A percentile compares a stretch with the other conserved stretches of the same genome.
Conservation (phyloP, 2,888 invertebrate genomes). For the Mesopsocus fuscifrons region DNA sequence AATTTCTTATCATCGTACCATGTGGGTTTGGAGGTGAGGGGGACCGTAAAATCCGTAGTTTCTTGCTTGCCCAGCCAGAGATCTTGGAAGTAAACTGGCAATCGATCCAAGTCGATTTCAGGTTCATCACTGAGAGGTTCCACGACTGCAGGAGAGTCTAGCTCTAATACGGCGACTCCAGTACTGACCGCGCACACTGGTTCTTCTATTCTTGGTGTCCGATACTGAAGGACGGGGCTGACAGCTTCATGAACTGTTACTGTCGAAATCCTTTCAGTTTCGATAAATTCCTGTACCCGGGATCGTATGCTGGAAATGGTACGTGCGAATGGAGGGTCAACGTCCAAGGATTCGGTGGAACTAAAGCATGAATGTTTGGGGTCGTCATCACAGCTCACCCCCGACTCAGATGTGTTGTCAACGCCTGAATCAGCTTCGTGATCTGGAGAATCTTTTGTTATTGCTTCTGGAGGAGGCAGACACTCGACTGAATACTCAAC, state of each 20-base stretch:
- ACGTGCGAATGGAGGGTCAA: background rate
- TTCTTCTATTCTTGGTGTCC: background rate
- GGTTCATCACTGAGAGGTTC: background rate
- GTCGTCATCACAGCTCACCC: background rate
- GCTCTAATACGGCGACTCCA: background rate
- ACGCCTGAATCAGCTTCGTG: background rate
- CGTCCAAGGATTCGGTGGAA: background rate
- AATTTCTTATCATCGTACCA: constrained; percentile 28
- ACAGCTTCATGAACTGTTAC: too few relatives aligned
- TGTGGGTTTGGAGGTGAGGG: constrained; percentile 20
- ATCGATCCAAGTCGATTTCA: background rate
- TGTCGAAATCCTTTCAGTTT: background rate
- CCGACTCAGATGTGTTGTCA: background rate
- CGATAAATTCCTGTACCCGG: background rate
- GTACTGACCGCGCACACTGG: background rate
- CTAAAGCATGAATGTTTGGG: background rate
- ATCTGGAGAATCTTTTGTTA: background rate
- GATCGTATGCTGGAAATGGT: background rate
- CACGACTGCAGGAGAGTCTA: background rate
- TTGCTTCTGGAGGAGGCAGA: background rate
- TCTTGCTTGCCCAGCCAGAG: background rate
- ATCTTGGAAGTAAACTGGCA: background rate
- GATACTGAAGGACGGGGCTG: background rate
- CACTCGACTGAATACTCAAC: too few relatives aligned
- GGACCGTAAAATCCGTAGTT: constrained; percentile 18